Percentiles rank a stretch among this genome's conserved stretches.
Evolutionary conservation across 2,113 vertebrate species (phyloP).

Genomic region (Herpailurus yagouaroundi): DNA sequence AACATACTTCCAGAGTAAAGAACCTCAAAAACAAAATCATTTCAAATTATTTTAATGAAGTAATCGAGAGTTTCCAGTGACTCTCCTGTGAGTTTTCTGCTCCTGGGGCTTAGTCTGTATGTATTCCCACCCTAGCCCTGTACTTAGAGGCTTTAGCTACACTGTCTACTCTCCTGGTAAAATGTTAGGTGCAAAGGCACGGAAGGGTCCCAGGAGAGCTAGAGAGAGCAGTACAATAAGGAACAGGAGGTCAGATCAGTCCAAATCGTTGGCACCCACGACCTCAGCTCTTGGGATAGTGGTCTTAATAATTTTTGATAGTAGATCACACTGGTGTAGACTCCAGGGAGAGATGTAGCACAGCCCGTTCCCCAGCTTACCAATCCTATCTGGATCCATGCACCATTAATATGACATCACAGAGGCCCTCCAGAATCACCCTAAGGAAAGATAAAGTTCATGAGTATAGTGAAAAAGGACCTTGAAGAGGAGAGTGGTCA

Average conservation of each 20-base stretch:
- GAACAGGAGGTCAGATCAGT: neutral
- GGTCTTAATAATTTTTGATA: slow-evolving; percentile 51
- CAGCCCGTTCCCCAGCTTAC: slow-evolving; percentile 60
- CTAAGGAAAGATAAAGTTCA: slow-evolving; percentile 26
- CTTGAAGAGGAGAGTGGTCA: neutral
- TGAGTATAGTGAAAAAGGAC: neutral
- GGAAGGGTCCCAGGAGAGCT: slow-evolving; percentile 16
- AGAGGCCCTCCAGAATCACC: slow-evolving; percentile 74
- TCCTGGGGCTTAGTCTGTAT: neutral
- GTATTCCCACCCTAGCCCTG: neutral
- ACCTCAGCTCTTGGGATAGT: slow-evolving; percentile 35
- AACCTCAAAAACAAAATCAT: slow-evolving; percentile 2
- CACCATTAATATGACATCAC: slow-evolving; percentile 33
- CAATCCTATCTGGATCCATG: slow-evolving; percentile 59
- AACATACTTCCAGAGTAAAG: slow-evolving; percentile 12
- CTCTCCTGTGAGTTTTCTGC: neutral
- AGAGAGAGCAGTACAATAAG: neutral
- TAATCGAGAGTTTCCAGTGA: neutral
- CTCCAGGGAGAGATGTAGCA: neutral
- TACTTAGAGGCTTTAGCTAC: neutral
- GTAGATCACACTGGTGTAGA: slow-evolving; percentile 63
- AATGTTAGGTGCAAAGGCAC: neutral
- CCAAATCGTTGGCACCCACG: neutral
- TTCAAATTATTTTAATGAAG: slow-evolving; percentile 20
- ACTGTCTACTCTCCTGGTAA: neutral